Evolutionary conservation across 2,888 invertebrate species (phyloP), one percentile per base, ranked within the genome.

Genomic region (Drosophila rubida): DNA sequence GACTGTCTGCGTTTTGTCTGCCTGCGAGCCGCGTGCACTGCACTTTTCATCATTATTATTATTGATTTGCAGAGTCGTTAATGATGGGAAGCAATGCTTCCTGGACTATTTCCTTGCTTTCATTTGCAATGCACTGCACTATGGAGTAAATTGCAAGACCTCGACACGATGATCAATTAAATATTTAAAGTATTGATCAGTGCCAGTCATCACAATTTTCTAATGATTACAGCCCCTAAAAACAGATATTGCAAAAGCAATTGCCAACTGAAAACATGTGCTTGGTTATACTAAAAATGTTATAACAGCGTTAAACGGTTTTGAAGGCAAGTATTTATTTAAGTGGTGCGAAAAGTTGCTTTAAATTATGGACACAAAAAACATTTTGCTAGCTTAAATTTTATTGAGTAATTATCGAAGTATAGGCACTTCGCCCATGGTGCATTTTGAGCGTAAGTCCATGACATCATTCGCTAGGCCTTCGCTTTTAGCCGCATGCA

Each of bases 1-100:
- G 14, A 7, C 19, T 32, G 41, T 44, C 59, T 41, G 46, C 37
- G 16, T 55, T 22, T 50, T 32, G 49, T 27, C 39, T 54, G 16
- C 42, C 16, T 35, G 4, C 8, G 11, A 37, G 27, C 14, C 16
- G 25, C 32, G 46, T 53, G 37, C 45, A 23, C 13, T 35, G 45
- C 42, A 50, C 25, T 44, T 23, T 22, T 67, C 64, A 71, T 63
- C 58, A 55, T 59, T 72, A 44, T 23, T 23, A 72, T 66, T 76
- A 72, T 76, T 76, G 78, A 77, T 78, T 77, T 48, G 27, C 11
- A 44, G 70, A 39, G 53, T 42, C 53, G 60, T 64, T 75, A 74
- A 64, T 57, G 41, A 64, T 51, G 50, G 55, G 7, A 37, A 41
- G n/a, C 13, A 42, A 37, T 27, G 30, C 44, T 39, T 46, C 25